phyloP scores from a whole-genome alignment of 2,888 invertebrate species.

The Harpalus rufipes region DNA sequence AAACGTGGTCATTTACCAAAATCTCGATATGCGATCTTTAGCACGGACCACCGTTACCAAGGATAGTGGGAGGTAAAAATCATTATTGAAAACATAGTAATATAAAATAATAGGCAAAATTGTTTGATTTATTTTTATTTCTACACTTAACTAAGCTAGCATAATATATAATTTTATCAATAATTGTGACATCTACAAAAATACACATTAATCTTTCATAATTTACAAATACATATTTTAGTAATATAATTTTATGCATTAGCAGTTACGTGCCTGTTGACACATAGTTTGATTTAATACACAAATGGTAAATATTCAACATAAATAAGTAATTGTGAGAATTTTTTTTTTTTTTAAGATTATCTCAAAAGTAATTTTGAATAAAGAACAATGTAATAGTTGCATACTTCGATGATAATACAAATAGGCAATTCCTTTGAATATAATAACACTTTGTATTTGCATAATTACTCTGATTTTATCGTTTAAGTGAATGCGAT shows the following conservation, averaged over 20 bases:
- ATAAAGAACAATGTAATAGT: conserved; percentile 12
- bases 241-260: conserved; percentile 61
- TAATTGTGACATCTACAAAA: conserved; percentile 74
- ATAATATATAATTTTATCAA: conserved; percentile 62
- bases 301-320: conserved; percentile 29
- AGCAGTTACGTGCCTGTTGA: conserved; percentile 41
- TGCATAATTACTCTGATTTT: conserved; percentile 37
- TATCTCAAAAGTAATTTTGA: conserved; percentile 3
- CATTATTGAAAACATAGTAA: background rate
- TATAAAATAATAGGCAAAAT: background rate
- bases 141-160: conserved; percentile 65
- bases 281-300: conserved; percentile 45
- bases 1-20: too few species aligned
- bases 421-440: conserved; percentile 38
- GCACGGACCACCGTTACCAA: too few species aligned
- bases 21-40: too few species aligned
- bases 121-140: conserved; percentile 43
- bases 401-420: conserved; percentile 26
- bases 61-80: too few species aligned
- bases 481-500: conserved; percentile 34
- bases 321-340: conserved; percentile 11
- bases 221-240: conserved; percentile 67
- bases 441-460: conserved; percentile 39
- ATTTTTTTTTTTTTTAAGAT: conserved; percentile 1
- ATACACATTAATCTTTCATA: conserved; percentile 71